phyloP scores from a whole-genome alignment of 2,888 invertebrate genomes.

The Zonitis immaculata region DNA sequence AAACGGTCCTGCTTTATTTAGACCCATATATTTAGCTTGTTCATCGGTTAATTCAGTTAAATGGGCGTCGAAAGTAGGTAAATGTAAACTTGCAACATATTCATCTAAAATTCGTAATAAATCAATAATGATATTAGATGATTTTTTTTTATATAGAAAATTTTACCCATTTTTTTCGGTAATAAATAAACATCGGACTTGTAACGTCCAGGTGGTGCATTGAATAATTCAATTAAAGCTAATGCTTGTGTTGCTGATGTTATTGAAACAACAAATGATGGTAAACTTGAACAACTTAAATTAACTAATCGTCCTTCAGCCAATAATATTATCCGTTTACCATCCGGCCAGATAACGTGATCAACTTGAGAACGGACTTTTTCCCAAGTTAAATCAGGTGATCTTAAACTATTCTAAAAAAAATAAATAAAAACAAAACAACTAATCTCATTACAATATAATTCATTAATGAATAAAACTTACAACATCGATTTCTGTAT shows the following conservation, averaged over 20 bases:
- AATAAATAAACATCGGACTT: constrained; percentile 96
- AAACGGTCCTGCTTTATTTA: constrained; percentile 97
- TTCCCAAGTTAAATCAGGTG: constrained; percentile 95
- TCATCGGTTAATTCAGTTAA: constrained; percentile 94
- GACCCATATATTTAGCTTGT: constrained; percentile 95
- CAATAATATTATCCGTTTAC: constrained; percentile 87
- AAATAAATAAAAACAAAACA: constrained; percentile 4
- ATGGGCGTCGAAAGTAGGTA: constrained; percentile 96
- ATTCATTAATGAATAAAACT: constrained; percentile 35
- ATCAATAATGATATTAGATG: neutral
- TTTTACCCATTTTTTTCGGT: constrained; percentile 97
- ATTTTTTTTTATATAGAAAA: constrained; percentile 26
- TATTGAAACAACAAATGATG: constrained; percentile 96
- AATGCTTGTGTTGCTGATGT: constrained; percentile 96
- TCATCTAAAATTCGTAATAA: constrained; percentile 62
- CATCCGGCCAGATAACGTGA: constrained; percentile 97
- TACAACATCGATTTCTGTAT: constrained; percentile 93
- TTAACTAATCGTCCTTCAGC: constrained; percentile 96
- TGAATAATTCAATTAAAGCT: constrained; percentile 94
- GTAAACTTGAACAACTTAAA: constrained; percentile 93
- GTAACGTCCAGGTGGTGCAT: constrained; percentile 91
- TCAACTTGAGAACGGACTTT: constrained; percentile 96
- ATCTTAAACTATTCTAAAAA: constrained; percentile 76
- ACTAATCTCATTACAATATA: constrained; percentile 1
- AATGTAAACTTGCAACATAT: constrained; percentile 94